Evolutionary conservation across 2,888 invertebrate species (phyloP), one percentile per base, ranked within the genome.

Genomic region (Amphimallon solstitiale): DNA sequence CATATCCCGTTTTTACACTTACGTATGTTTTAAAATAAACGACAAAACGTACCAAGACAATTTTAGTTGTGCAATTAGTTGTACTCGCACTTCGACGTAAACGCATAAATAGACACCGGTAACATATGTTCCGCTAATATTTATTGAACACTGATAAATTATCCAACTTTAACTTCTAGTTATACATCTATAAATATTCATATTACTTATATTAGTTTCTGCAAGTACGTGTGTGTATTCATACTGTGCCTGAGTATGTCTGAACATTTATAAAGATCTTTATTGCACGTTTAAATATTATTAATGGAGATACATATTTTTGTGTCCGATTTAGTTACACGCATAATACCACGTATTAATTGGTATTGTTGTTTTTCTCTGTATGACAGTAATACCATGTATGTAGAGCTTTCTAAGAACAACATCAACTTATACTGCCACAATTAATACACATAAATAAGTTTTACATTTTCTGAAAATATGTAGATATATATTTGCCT

Each of bases 91-190:
- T 59, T 43, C 51, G 49, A 66, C 60, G 35, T 64, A 52, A 61
- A 51, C 66, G 46, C 21, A 66, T 66, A 66, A 66, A 61, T 61
- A 49, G 66, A 49, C 48, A 61, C 45, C 29, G n/a, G 12, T 63
- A 63, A 65, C 59, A 38, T 65, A 65, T 56, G 60, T 60, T 43
- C 59, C 35, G 34, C 52, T 66, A 52, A 61, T 61, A 45, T 40
- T 23, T 61, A 66, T 66, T 62, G 66, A 66, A 51, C 51, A 51
- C 51, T 66, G 66, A 66, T 61, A 61, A 66, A 66, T 66, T 52
- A 51, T 52, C 45, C 59, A 35, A 52, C 61, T 52, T 61, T 51
- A 43, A 65, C 66, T 60, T 49, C 66, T 51, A 61, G 66, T 66
- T 60, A 60, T 51, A 49, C 49, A 43, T 49, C 40, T 51, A 61